Evolutionary conservation across 1,140 invertebrate genomes (phyloP), one percentile per base, ranked within the genome.

Genomic region (Drosophila kikkawai): DNA sequence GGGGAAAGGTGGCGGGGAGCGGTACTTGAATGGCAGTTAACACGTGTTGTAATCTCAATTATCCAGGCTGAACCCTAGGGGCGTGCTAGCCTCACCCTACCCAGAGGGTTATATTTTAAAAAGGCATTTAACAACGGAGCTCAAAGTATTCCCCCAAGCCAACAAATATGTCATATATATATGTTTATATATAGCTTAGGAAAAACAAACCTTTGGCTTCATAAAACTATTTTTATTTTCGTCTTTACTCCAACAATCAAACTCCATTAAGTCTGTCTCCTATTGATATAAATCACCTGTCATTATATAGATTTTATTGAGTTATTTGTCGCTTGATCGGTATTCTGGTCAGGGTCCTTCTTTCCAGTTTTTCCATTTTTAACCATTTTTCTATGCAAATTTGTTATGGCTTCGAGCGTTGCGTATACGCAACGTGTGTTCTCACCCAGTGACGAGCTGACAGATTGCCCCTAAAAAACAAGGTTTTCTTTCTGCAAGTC

Each of bases 351-450:
- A 75, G 71, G 63, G 75, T 70, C 55, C 53, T 50, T 51, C 58
- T 44, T 53, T 36, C 34, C 44, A 48, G 44, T 69, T 75, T 75
- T 73, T 63, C 19, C 41, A 29, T 32, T 32, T 11, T 50, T 32
- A 36, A 6, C 57, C 44, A 73, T 60, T 60, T 74, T 60, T 11
- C n/a, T 44, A 76, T 79, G 76, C 69, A 79, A 79, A 70, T 78
- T 78, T 61, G 13, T 2, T 15, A 32, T 32, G 29, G 39, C 57
- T 41, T 32, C 15, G 42, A 53, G 48, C 47, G 44, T 69, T 83
- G 80, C 70, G 75, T 83, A 83, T 83, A 71, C 80, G 70, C 69
- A 57, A 19, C 42, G 56, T 75, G 56, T 75, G 68, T 74, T 73
- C 68, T 70, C 26, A 47, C 32, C 36, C 53, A 39, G 36, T 39